A percentile compares a stretch with the other conserved stretches of the same genome.
These are phyloP conservation scores for Arctia plantaginis DNA, from an alignment of 2,888 invertebrate genomes.

Conservation along the genomic window DNA sequence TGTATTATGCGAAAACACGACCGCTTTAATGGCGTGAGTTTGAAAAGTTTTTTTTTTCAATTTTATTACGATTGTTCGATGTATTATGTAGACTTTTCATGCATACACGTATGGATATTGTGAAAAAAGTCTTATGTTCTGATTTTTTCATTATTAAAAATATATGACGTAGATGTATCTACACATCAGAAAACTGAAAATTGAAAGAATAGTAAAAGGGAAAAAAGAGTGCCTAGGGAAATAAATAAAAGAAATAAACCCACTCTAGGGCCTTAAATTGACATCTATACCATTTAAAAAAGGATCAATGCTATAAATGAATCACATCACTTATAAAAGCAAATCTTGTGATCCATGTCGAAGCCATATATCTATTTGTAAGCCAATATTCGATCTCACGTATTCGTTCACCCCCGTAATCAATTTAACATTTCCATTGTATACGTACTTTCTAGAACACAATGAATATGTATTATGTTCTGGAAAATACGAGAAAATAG, in stretches of 20 bases:
- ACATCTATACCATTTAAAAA: background rate
- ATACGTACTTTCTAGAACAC: background rate
- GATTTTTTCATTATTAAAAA: too few relatives aligned
- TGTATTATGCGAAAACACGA: constrained; percentile 16
- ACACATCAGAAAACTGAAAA: too few relatives aligned
- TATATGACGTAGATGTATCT: too few relatives aligned
- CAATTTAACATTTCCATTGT: background rate
- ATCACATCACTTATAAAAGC: background rate
- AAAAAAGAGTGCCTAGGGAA: too few relatives aligned
- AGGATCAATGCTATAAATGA: background rate
- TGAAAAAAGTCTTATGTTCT: background rate
- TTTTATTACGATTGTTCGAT: background rate
- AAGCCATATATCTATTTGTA: background rate
- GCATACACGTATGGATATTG: background rate
- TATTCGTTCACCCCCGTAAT: background rate
- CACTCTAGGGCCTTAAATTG: background rate
- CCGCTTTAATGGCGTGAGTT: constrained; percentile 8
- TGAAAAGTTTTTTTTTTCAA: constrained; percentile 16
- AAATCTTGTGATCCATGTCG: background rate
- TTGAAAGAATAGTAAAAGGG: too few relatives aligned
- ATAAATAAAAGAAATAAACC: too few relatives aligned
- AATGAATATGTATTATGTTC: background rate
- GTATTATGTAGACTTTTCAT: background rate
- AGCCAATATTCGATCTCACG: background rate
- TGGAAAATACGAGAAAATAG: background rate